Base-by-base conservation (phyloP, 1,140 invertebrate species). In the Hermetia illucens region DNA sequence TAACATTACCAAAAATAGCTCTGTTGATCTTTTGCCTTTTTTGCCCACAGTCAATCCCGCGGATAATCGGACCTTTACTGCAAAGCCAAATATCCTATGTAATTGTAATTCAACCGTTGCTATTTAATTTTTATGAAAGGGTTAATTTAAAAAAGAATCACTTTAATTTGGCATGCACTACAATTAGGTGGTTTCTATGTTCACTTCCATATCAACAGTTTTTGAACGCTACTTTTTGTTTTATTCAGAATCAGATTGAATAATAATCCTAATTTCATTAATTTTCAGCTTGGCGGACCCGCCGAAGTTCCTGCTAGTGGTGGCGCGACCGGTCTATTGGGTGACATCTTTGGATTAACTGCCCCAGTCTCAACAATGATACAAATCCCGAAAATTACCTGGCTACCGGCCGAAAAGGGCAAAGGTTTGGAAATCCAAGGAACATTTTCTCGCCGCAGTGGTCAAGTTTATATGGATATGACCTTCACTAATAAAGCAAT, bases 401-500 rank as follows among this genome's bases (percentile, higher is more conserved):
- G 92, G 92, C 64, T 97, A 49, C 82, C 89, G 13, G 91, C 92
- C 9, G 81, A 87, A 43, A 91, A 93, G 59, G 93, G 91, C 32
- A 97, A 97, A 74, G 94, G 95, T n/a, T 65, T 98, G 40, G 94
- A 98, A 65, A 82, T 99, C 33, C 81, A 79, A 63, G 95, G 95
- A 38, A 91, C 90, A n/a, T 98, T 97, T 63, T 77, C 80, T 1
- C 71, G 94, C 34, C 78, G 85, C 49, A 79, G 75, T 54, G 86
- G 83, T 4, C 80, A 85, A 61, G 81, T 96, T 24, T 77, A 74
- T 39, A 97, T 98, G 89, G 95, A 98, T 51, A 78, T 99, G 74
- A 93, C 85, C 1, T 82, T 98, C 49, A 87, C 79, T 25, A 99
- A 99, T 63, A 93, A 92, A 66, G 93, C 95, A 2, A 95, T 98